These are phyloP conservation scores for Drosophila serrata DNA, from an alignment of 1,140 invertebrate species.

Conservation along the genomic window DNA sequence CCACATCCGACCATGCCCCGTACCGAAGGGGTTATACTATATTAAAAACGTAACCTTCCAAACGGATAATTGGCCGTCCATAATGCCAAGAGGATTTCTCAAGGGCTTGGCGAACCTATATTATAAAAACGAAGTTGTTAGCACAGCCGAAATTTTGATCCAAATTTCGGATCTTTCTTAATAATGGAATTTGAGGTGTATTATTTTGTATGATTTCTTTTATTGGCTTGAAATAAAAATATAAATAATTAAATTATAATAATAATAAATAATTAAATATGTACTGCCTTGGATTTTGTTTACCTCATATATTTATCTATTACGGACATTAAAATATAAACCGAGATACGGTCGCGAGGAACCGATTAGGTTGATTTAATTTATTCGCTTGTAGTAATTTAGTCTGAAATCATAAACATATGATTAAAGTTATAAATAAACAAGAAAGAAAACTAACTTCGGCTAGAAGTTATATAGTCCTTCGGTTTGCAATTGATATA, in stretches of 20 bases:
- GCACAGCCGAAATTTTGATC: not conserved
- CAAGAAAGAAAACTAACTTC: no score
- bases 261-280: no score
- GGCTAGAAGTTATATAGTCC: no score
- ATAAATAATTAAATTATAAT: not conserved
- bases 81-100: constrained; percentile 31
- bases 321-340: no score
- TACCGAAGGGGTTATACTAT: constrained; percentile 39
- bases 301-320: no score
- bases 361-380: no score
- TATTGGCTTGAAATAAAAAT: not conserved
- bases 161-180: constrained; percentile 1
- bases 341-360: no score
- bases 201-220: not conserved
- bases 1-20: constrained; percentile 25
- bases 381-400: no score
- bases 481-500: no score
- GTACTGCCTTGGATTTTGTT: no score
- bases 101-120: constrained; percentile 6
- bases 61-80: constrained; percentile 27
- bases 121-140: not conserved
- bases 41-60: constrained; percentile 25
- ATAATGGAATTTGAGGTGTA: accelerated
- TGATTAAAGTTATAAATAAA: no score
- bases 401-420: no score